Conservation (phyloP, 2,113 vertebrate genomes). For the Ophiodon elongatus region DNA sequence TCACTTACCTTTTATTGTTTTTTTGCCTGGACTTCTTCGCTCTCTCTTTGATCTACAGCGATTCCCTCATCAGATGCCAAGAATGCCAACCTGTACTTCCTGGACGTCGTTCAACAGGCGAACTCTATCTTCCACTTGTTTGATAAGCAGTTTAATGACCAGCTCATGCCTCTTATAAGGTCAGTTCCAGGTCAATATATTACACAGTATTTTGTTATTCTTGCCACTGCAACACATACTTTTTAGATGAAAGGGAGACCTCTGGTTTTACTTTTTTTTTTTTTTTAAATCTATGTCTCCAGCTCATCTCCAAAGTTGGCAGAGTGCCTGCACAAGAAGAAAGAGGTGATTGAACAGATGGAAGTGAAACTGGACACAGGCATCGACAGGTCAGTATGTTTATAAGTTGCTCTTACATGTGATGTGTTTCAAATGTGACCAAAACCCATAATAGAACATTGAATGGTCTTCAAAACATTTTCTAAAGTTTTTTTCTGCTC, state of each 20-base stretch:
- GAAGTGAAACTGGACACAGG: conserved; percentile 98
- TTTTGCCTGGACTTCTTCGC: conserved; percentile 25
- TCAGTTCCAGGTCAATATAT: conserved; percentile 68
- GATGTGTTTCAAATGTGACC: conserved; percentile 5
- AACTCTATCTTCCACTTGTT: conserved; percentile 99
- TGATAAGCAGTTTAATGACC: conserved; percentile 99
- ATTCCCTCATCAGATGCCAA: conserved; percentile 97
- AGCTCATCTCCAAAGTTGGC: conserved; percentile 98
- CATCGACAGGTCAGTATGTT: conserved; percentile 92
- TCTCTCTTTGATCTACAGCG: conserved; percentile 82
- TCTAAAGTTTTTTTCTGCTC: neutral
- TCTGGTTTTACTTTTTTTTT: conserved; percentile 15
- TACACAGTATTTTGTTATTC: neutral
- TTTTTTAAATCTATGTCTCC: conserved; percentile 31
- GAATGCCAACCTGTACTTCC: conserved; percentile 97
- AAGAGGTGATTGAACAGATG: conserved; percentile 99
- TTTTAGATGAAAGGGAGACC: neutral
- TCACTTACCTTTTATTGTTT: neutral
- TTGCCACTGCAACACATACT: neutral
- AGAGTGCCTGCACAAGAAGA: conserved; percentile 99
- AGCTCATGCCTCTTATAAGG: conserved; percentile 99
- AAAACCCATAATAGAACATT: neutral
- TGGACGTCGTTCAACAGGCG: conserved; percentile 98
- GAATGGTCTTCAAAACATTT: neutral
- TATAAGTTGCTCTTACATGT: neutral